Evolutionary conservation across 2,113 vertebrate genomes (phyloP).

Genomic region (Australoheros scitulus): DNA sequence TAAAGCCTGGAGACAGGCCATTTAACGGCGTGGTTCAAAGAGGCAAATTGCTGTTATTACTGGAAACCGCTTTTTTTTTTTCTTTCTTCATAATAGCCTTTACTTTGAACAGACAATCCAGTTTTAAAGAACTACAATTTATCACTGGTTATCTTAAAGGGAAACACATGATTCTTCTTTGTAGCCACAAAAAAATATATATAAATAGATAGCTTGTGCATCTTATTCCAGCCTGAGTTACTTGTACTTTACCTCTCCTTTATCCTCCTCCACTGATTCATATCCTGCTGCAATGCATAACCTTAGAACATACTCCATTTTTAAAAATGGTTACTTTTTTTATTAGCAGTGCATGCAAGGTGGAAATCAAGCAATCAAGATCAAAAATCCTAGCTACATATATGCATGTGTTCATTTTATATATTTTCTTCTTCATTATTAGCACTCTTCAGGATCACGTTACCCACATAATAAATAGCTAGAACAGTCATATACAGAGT

Average conservation of each 20-base stretch:
- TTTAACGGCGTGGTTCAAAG: background rate
- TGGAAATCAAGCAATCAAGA: conserved; percentile 55
- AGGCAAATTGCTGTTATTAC: conserved; percentile 6
- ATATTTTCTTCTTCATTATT: conserved; percentile 27
- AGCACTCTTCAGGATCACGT: conserved; percentile 12
- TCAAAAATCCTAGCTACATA: conserved; percentile 52
- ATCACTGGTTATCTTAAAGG: background rate
- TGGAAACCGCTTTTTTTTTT: background rate
- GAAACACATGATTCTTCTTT: conserved; percentile 4
- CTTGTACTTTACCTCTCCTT: background rate
- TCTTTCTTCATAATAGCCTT: background rate
- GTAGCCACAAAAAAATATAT: background rate
- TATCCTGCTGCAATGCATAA: background rate
- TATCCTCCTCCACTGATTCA: background rate
- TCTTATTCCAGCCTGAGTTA: background rate
- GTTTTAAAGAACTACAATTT: background rate
- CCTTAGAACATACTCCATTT: conserved; percentile 7
- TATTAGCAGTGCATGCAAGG: conserved; percentile 67
- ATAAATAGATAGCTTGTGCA: conserved; percentile 1
- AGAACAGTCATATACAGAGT: conserved; percentile 16
- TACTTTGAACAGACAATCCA: background rate
- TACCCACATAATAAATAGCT: conserved; percentile 31
- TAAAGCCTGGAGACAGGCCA: conserved; percentile 3
- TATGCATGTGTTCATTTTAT: conserved; percentile 27
- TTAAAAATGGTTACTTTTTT: conserved; percentile 5